Conservation (phyloP, 2,113 vertebrate species). For the Corynorhinus townsendii region DNA sequence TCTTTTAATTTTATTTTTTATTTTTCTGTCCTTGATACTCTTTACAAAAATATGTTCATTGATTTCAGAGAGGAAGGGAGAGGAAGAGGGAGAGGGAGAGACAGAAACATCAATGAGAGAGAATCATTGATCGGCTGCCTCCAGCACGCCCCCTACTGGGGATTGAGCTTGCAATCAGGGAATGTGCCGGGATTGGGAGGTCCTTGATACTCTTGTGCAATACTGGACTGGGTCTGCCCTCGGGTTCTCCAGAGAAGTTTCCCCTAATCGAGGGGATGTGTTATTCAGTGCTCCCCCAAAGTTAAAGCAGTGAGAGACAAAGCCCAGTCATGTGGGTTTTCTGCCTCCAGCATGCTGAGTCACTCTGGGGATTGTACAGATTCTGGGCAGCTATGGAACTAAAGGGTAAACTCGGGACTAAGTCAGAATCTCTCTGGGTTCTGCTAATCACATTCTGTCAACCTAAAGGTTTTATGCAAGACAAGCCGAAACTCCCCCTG, state of each 20-base stretch:
- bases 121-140: too few species aligned
- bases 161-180: too few species aligned
- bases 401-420: not conserved
- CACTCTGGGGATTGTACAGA: not conserved
- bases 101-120: too few species aligned
- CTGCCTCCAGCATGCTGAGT: not conserved
- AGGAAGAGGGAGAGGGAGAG: too few species aligned
- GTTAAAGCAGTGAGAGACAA: not conserved
- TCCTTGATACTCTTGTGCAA: not conserved
- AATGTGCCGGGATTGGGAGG: too few species aligned
- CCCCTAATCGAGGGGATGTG: not conserved
- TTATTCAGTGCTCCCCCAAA: not conserved
- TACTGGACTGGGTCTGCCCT: not conserved
- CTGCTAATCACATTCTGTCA: not conserved
- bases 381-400: not conserved
- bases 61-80: too few species aligned
- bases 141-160: too few species aligned
- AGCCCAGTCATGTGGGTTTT: not conserved
- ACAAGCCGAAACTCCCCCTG: not conserved
- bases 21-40: too few species aligned
- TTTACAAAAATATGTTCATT: too few species aligned
- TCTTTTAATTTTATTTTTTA: not conserved
- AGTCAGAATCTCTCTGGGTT: not conserved
- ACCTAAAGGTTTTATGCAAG: not conserved
- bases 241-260: not conserved